Percentiles rank a stretch among this genome's conserved stretches.
Conservation (phyloP, 2,113 vertebrate species). For the Ceuthmochares aereus region DNA sequence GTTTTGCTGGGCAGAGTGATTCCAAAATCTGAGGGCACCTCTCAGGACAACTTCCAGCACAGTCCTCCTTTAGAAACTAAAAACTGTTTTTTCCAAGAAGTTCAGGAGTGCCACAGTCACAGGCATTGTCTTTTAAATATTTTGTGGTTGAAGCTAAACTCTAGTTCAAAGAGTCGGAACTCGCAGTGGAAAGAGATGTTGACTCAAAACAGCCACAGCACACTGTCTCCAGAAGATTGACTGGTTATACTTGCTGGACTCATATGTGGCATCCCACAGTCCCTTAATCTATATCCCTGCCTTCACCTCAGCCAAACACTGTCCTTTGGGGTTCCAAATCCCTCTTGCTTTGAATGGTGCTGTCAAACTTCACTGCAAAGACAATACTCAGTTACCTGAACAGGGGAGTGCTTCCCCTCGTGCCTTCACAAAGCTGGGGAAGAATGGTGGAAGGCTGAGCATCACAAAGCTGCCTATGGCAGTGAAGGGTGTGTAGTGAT, state of each 20-base stretch:
- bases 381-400: not conserved
- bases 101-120: not conserved
- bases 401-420: not conserved
- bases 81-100: not conserved
- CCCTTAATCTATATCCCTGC: not conserved
- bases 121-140: not conserved
- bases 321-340: not conserved
- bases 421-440: not conserved
- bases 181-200: not conserved
- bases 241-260: not conserved
- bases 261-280: not conserved
- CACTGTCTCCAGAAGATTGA: not conserved
- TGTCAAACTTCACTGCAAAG: not conserved
- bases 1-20: not conserved
- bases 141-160: not conserved
- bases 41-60: not conserved
- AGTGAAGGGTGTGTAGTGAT: not conserved
- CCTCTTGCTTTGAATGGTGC: not conserved
- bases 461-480: not conserved
- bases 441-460: not conserved
- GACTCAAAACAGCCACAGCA: not conserved
- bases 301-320: not conserved
- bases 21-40: not conserved
- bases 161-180: not conserved
- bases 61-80: not conserved